These are phyloP conservation scores for Achroia grisella DNA, from an alignment of 1,140 invertebrate species.

Conservation along the genomic window DNA sequence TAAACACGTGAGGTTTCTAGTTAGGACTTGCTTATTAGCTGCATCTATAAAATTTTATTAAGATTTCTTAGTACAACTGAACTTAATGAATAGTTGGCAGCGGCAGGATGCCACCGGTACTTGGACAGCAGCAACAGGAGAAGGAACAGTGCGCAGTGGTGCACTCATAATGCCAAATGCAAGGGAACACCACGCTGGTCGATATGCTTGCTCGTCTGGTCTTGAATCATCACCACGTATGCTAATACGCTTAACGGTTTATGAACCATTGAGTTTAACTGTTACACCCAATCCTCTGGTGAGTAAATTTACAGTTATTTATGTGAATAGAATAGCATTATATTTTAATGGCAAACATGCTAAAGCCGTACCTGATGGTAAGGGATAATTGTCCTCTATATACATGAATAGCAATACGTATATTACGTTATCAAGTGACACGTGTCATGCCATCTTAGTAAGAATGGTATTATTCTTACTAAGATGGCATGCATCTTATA, in stretches of 20 bases:
- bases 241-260: conserved; percentile 42
- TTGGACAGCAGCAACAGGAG: conserved; percentile 38
- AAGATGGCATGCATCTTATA: too few species aligned
- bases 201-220: conserved; percentile 49
- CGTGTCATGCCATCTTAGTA: too few species aligned
- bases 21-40: too few species aligned
- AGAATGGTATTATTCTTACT: too few species aligned
- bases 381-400: too few species aligned
- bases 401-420: too few species aligned
- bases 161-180: conserved; percentile 42
- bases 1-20: too few species aligned
- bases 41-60: too few species aligned
- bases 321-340: too few species aligned
- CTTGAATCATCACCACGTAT: conserved; percentile 36
- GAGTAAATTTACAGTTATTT: conserved; percentile 19
- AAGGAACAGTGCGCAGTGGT: conserved; percentile 41
- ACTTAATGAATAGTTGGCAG: conserved; percentile 53
- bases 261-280: conserved; percentile 43
- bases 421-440: too few species aligned
- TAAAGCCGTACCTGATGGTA: too few species aligned
- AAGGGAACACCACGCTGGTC: conserved; percentile 35
- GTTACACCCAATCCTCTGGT: conserved; percentile 58
- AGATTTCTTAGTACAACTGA: conserved; percentile 12
- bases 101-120: conserved; percentile 49
- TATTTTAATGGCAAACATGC: too few species aligned